A percentile compares a stretch with the other conserved stretches of the same genome.
Evolutionary conservation across 2,113 vertebrate genomes (phyloP).

Genomic region (Dicerorhinus sumatrensis): DNA sequence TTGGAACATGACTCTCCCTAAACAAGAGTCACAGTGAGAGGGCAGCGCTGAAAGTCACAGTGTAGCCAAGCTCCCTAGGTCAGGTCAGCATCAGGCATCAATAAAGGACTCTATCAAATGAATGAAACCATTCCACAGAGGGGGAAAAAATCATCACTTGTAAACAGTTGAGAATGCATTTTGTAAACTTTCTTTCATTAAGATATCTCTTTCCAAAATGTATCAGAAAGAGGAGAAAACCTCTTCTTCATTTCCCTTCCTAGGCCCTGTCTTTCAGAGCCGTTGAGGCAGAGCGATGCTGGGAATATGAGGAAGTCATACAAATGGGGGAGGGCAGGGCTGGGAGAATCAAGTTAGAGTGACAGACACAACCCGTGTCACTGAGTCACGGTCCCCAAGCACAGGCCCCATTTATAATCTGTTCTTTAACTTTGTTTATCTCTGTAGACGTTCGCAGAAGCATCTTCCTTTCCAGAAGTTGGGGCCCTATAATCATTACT

Average conservation of each 20-base stretch:
- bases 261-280: background rate
- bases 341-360: slow-evolving; percentile 56
- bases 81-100: background rate
- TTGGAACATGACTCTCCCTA: background rate
- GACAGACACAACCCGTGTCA: slow-evolving; percentile 27
- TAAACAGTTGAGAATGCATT: background rate
- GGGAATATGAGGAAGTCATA: background rate
- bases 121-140: background rate
- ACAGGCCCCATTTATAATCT: slow-evolving; percentile 78
- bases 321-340: background rate
- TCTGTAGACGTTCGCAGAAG: slow-evolving; percentile 20
- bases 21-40: background rate
- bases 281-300: background rate
- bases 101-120: background rate
- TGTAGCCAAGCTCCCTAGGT: background rate
- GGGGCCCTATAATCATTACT: slow-evolving; percentile 68
- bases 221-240: background rate
- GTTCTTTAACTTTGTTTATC: slow-evolving; percentile 78
- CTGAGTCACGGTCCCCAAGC: slow-evolving; percentile 55
- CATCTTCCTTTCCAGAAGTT: slow-evolving; percentile 76
- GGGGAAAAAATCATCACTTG: too few species aligned
- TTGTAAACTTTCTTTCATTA: background rate
- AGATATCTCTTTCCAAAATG: background rate
- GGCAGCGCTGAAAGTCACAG: background rate
- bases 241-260: background rate